A percentile compares a stretch with the other conserved stretches of the same genome.
phyloP scores from a whole-genome alignment of 1,140 invertebrate species.

The Oncopeltus fasciatus region DNA sequence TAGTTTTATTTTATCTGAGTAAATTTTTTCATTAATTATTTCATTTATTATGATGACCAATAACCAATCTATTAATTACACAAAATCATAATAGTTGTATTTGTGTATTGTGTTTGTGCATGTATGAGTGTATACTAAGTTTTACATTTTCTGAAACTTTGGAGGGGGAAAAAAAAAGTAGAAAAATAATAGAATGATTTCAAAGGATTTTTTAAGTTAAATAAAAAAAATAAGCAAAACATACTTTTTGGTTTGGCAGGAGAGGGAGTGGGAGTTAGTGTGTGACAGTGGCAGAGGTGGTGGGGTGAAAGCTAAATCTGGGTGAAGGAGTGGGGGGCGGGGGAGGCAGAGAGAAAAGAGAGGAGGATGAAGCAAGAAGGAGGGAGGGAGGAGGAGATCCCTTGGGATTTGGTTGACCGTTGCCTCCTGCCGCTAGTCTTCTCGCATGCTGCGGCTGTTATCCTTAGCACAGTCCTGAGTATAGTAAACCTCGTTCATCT shows the following conservation, averaged over 20 bases:
- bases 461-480: slow-evolving; percentile 53
- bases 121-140: no score
- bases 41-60: no score
- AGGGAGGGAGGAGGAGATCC: slow-evolving; percentile 26
- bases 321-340: not conserved
- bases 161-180: no score
- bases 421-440: slow-evolving; percentile 59
- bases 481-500: slow-evolving; percentile 52
- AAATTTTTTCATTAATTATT: no score
- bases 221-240: not conserved
- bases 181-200: not conserved
- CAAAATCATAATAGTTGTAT: no score
- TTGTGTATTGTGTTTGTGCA: no score
- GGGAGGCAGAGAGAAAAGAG: not conserved
- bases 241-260: not conserved
- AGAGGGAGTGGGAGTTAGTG: not conserved
- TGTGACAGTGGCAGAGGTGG: not conserved
- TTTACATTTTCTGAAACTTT: no score
- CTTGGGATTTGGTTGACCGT: slow-evolving; percentile 64
- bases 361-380: not conserved
- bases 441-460: slow-evolving; percentile 58
- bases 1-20: no score
- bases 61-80: no score
- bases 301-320: not conserved
- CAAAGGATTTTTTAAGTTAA: not conserved